phyloP scores from a whole-genome alignment of 2,888 invertebrate species.

The Phaonia tiefii region DNA sequence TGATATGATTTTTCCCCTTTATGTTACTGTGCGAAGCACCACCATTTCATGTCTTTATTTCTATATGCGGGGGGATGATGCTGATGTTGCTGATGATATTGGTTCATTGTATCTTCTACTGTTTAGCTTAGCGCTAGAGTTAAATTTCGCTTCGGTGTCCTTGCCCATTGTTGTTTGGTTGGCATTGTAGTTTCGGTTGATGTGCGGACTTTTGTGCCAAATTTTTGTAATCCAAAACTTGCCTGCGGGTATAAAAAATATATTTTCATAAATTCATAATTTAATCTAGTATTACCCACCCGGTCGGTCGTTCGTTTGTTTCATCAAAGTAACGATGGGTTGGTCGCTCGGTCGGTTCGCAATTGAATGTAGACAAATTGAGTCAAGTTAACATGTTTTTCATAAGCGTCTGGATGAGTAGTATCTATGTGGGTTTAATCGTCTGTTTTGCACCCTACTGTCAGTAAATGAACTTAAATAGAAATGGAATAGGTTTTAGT shows the following conservation, averaged over 20 bases:
- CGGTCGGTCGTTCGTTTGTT: conserved; percentile 3
- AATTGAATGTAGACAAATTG: conserved; percentile 54
- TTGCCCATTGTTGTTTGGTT: no score
- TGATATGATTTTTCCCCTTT: conserved; percentile 7
- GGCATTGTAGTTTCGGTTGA: not conserved
- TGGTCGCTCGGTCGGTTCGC: conserved; percentile 9
- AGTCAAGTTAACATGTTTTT: conserved; percentile 32
- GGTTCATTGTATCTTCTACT: conserved; percentile 40
- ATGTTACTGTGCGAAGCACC: not conserved
- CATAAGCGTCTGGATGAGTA: no score
- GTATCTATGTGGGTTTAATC: no score
- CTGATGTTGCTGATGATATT: conserved; percentile 16
- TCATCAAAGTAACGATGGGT: conserved; percentile 18
- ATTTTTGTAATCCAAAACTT: conserved; percentile 77
- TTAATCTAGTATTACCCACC: conserved; percentile 73
- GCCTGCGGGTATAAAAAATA: conserved; percentile 78
- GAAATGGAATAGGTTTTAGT: no score
- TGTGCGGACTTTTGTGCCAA: conserved; percentile 30
- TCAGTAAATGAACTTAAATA: no score
- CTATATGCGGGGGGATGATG: not conserved
- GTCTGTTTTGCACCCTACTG: no score
- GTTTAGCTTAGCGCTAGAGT: conserved; percentile 19
- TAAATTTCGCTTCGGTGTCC: conserved; percentile 40
- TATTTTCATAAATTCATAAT: conserved; percentile 80
- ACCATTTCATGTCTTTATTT: not conserved